Base-by-base conservation (phyloP, 2,797 vertebrate species). In the Myotis daubentonii region DNA sequence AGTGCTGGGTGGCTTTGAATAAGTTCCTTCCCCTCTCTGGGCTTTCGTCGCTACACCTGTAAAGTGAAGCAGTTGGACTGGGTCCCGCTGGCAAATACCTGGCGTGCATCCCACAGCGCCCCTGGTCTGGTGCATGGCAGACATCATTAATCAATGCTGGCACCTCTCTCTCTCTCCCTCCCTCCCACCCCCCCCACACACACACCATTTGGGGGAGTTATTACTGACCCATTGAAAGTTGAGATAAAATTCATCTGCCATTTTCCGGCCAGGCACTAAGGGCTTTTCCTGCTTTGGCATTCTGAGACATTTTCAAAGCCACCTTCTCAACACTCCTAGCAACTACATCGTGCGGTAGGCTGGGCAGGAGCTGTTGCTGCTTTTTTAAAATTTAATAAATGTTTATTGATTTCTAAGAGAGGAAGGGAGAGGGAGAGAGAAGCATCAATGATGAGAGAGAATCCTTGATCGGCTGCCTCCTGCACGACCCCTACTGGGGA, bases 61-160 rank as follows among this genome's bases (percentile, higher is more conserved):
- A 65, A 75, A 65, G 36, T 7, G 55, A 82, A 82, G 74, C 60
- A 17, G 53, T 7, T 60, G 38, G 41, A n/a, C 53, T 19, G 60
- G 8, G 62, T 38, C 44, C 74, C 30, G 33, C 33, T 81, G 82
- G 70, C 62, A n/a, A 53, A 72, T 47, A 12, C 13, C n/a, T 4
- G 12, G 19, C 13, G 6, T 4, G 5, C 20, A 8, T 16, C 11
- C 36, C 55, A 12, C 7, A 1, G 0, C 6, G 12, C 3, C 9
- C 60, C 80, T 1, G 13, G 20, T 10, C 68, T 17, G 53, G 4
- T 20, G 12, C 57, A 2, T 2, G 22, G 53, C 86, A 78, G 91
- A 78, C 91, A 44, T 68, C 12, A 36, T 44, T 68, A 51, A 38
- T 82, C 0, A 0, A 65, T 85, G 41, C 49, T 1, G 19, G 53